These are phyloP conservation scores for Magallana nippona DNA, from an alignment of 2,888 invertebrate genomes.

Conservation along the genomic window DNA sequence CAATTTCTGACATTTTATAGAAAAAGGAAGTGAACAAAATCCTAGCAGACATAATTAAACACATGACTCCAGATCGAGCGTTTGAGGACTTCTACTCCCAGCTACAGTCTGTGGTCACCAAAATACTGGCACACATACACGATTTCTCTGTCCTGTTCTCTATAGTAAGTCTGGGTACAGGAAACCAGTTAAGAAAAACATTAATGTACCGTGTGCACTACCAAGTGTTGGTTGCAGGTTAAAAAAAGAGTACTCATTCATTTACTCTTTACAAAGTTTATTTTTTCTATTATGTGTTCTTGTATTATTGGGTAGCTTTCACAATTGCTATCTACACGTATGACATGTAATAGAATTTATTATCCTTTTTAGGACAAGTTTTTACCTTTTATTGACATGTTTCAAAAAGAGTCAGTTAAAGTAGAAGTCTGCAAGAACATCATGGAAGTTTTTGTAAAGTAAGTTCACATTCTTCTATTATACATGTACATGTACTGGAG, in stretches of 20 bases:
- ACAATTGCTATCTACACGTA: not conserved
- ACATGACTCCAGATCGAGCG: slow-evolving; percentile 88
- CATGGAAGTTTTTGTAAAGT: slow-evolving; percentile 81
- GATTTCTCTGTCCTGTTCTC: slow-evolving; percentile 90
- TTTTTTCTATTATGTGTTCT: too few relatives aligned
- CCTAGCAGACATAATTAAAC: slow-evolving; percentile 91
- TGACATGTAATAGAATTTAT: not conserved
- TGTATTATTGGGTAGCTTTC: too few relatives aligned
- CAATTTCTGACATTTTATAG: slow-evolving; percentile 81
- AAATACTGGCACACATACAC: slow-evolving; percentile 87
- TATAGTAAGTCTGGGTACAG: slow-evolving; percentile 83
- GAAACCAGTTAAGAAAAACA: too few relatives aligned
- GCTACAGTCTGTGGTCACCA: slow-evolving; percentile 83
- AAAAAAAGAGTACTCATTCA: too few relatives aligned
- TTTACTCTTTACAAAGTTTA: too few relatives aligned
- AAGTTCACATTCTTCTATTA: slow-evolving; percentile 46
- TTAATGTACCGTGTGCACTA: too few relatives aligned
- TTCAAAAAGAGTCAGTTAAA: slow-evolving; percentile 90
- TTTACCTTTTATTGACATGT: slow-evolving; percentile 92
- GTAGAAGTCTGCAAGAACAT: slow-evolving; percentile 92
- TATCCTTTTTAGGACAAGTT: slow-evolving; percentile 88
- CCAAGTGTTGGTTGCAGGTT: too few relatives aligned
- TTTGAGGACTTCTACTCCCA: slow-evolving; percentile 90
- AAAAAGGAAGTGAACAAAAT: slow-evolving; percentile 91
- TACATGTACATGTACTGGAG: not conserved